Evolutionary conservation across 1,140 invertebrate species (phyloP).

Genomic region (Xylocopa sonorina): DNA sequence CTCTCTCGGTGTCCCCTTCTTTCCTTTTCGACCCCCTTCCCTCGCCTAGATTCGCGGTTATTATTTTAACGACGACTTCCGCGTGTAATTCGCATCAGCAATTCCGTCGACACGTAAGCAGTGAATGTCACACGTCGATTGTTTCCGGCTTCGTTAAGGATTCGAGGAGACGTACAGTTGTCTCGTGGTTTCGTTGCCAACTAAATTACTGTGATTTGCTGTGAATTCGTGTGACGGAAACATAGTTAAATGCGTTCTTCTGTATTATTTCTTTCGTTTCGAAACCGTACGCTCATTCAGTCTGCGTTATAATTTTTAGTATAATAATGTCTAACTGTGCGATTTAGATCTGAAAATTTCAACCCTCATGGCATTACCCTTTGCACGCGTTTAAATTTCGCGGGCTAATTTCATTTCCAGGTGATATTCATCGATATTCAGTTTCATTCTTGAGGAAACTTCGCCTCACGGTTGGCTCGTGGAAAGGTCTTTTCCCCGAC

Average conservation of each 20-base stretch:
- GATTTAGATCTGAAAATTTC: background rate
- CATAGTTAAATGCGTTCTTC: no score
- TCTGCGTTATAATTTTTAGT: no score
- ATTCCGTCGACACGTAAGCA: background rate
- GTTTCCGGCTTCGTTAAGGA: background rate
- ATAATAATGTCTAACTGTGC: no score
- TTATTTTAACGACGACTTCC: constrained; percentile 34
- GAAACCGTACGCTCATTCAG: no score
- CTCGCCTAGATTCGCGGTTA: constrained; percentile 2
- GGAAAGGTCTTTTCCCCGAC: background rate
- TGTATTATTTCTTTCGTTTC: no score
- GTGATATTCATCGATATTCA: no score
- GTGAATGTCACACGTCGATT: background rate
- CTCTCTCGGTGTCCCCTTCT: background rate
- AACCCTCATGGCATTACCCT: background rate
- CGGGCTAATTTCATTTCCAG: background rate
- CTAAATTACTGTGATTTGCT: no score
- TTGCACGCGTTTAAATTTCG: background rate
- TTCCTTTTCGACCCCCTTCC: background rate
- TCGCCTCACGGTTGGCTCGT: background rate
- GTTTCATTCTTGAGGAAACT: background rate
- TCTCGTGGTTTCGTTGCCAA: no score
- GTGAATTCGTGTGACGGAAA: no score
- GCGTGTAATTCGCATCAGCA: background rate
- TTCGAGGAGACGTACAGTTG: background rate